phyloP scores from a whole-genome alignment of 1,140 invertebrate species.

The Zelostemma sp. region DNA sequence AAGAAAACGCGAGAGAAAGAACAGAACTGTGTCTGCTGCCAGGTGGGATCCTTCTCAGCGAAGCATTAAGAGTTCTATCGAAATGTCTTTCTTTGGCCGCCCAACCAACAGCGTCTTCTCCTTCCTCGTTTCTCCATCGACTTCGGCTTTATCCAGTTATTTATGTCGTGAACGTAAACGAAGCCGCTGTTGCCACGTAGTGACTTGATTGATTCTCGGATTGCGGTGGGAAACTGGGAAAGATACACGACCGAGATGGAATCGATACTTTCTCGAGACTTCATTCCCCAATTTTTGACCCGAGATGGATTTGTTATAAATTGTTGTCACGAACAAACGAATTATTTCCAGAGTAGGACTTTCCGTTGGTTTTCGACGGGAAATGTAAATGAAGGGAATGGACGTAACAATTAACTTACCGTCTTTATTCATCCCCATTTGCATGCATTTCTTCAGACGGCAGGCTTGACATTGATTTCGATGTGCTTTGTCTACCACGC shows the following conservation, averaged over 20 bases:
- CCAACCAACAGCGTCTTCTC: conserved; percentile 23
- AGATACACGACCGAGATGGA: background rate
- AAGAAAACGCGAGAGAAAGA: conserved; percentile 30
- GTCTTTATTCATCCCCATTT: conserved; percentile 99
- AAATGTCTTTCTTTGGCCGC: conserved; percentile 39
- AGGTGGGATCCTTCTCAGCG: conserved; percentile 51
- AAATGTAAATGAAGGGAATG: too few species aligned
- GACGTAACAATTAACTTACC: too few species aligned
- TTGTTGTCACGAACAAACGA: too few species aligned
- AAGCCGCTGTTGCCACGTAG: conserved; percentile 29
- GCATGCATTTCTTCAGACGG: conserved; percentile 96
- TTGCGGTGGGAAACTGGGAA: conserved; percentile 23
- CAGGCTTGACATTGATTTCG: conserved; percentile 99
- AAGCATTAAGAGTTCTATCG: conserved; percentile 66
- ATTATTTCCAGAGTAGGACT: too few species aligned
- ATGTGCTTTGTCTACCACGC: conserved; percentile 98
- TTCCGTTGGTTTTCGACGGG: too few species aligned
- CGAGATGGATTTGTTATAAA: too few species aligned
- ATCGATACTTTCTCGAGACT: background rate
- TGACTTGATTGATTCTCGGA: conserved; percentile 52
- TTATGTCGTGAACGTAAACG: conserved; percentile 59
- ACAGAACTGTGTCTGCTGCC: conserved; percentile 23
- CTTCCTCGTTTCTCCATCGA: conserved; percentile 39
- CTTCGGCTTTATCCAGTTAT: conserved; percentile 58
- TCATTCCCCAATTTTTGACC: too few species aligned